Evolutionary conservation across 2,797 vertebrate species (phyloP).

Genomic region (Chiloscyllium punctatum): DNA sequence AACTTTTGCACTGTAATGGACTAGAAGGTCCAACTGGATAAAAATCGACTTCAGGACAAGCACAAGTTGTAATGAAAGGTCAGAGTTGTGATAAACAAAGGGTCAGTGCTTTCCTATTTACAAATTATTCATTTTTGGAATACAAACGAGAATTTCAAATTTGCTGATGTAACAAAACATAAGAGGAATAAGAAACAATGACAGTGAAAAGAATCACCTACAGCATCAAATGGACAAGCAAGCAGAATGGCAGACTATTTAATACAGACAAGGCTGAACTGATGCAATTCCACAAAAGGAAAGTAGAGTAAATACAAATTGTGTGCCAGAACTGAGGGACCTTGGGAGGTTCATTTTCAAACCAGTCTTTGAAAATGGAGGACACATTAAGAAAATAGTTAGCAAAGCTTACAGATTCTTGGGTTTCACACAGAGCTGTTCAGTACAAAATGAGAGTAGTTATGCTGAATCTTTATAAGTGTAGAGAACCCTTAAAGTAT

Average conservation of each 20-base stretch:
- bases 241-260: not conserved
- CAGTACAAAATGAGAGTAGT: too few species aligned
- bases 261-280: not conserved
- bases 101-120: not conserved
- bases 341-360: too few species aligned
- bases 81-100: not conserved
- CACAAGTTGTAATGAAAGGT: not conserved
- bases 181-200: not conserved
- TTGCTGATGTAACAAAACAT: not conserved
- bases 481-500: too few species aligned
- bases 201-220: not conserved
- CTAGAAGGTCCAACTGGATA: not conserved
- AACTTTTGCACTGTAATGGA: not conserved
- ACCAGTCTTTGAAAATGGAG: too few species aligned
- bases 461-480: too few species aligned
- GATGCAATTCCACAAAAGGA: not conserved
- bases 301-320: not conserved
- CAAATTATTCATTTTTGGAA: not conserved
- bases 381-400: too few species aligned
- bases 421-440: too few species aligned
- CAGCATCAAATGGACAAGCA: not conserved
- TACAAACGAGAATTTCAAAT: not conserved
- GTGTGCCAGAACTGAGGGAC: not conserved
- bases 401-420: too few species aligned
- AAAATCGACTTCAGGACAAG: not conserved